Percentiles rank a stretch among this genome's conserved stretches.
Evolutionary conservation across 1,140 invertebrate species (phyloP).

Genomic region (Zaprionus inermis): DNA sequence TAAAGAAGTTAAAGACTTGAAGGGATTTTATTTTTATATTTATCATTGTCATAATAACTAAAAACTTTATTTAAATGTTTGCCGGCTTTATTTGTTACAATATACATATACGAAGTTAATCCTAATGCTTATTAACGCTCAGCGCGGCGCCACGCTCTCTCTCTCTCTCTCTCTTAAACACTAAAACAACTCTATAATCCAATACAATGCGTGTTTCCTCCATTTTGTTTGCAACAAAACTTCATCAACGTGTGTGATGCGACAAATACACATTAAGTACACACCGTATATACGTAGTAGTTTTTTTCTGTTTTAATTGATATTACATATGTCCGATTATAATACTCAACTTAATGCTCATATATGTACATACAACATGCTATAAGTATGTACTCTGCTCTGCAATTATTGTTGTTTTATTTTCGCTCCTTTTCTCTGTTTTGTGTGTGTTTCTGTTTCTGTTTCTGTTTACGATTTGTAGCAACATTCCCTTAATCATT

Average conservation of each 20-base stretch:
- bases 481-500: slow-evolving; percentile 75
- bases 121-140: slow-evolving; percentile 64
- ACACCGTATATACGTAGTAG: slow-evolving; percentile 10
- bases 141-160: slow-evolving; percentile 55
- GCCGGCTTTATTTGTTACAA: slow-evolving; percentile 50
- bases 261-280: slow-evolving; percentile 4
- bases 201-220: slow-evolving; percentile 48
- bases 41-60: slow-evolving; percentile 76
- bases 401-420: slow-evolving; percentile 36
- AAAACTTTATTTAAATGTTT: slow-evolving; percentile 80
- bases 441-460: slow-evolving; percentile 2
- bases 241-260: neutral
- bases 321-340: slow-evolving; percentile 49
- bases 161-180: slow-evolving; percentile 56
- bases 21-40: slow-evolving; percentile 45
- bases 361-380: slow-evolving; percentile 29
- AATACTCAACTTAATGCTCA: slow-evolving; percentile 46
- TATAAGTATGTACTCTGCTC: slow-evolving; percentile 21
- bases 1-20: slow-evolving; percentile 30
- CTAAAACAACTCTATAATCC: slow-evolving; percentile 76
- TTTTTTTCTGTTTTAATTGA: slow-evolving; percentile 24
- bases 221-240: slow-evolving; percentile 71
- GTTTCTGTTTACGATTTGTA: slow-evolving; percentile 23
- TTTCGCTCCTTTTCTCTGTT: neutral
- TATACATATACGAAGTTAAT: slow-evolving; percentile 42